phyloP scores from a whole-genome alignment of 2,888 invertebrate species.

The Tetanocera ferruginea region DNA sequence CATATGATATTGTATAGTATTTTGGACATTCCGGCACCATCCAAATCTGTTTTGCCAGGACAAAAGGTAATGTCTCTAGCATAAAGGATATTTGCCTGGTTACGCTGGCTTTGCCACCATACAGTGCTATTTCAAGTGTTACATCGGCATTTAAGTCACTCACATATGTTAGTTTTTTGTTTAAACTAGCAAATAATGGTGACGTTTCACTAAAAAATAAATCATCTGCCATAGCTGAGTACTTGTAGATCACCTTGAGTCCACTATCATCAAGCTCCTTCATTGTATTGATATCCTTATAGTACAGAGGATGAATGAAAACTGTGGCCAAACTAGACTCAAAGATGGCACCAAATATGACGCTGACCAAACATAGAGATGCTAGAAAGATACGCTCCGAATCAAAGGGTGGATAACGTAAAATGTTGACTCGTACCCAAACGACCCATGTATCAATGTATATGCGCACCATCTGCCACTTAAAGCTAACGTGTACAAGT shows the following conservation, averaged over 20 bases:
- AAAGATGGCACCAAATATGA: conserved; percentile 69
- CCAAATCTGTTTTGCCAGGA: conserved; percentile 58
- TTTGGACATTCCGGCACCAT: conserved; percentile 69
- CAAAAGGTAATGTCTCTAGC: conserved; percentile 59
- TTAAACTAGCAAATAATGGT: conserved; percentile 62
- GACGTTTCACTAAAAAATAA: conserved; percentile 67
- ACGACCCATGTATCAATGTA: conserved; percentile 66
- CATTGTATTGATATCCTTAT: conserved; percentile 67
- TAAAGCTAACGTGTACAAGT: conserved; percentile 43
- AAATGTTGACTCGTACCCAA: conserved; percentile 65
- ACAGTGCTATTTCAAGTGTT: conserved; percentile 55
- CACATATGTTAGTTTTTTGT: conserved; percentile 58
- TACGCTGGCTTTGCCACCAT: conserved; percentile 62
- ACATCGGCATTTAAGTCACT: conserved; percentile 59
- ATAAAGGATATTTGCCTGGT: conserved; percentile 61
- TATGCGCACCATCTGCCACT: conserved; percentile 58
- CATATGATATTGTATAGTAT: conserved; percentile 67
- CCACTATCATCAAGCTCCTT: conserved; percentile 66
- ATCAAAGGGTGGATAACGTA: conserved; percentile 62
- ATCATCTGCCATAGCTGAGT: conserved; percentile 67
- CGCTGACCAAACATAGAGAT: conserved; percentile 66
- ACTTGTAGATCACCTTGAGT: conserved; percentile 66
- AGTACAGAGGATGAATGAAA: conserved; percentile 68
- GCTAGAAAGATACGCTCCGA: conserved; percentile 67
- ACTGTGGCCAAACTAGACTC: conserved; percentile 70